A percentile compares a stretch with the other conserved stretches of the same genome.
Evolutionary conservation across 2,113 vertebrate genomes (phyloP).

Genomic region (human (Homo sapiens)): GRCh38 chr16:49537001-49537500

Average conservation of each 20-base stretch:
- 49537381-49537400: fast-evolving
- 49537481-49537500: not conserved
- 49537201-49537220: not conserved
- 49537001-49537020: not conserved
- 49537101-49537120: not conserved
- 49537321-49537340: not conserved
- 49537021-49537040: not conserved
- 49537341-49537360: too few relatives aligned
- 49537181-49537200: not conserved
- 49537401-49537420: not conserved
- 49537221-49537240: not conserved
- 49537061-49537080: not conserved
- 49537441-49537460: not conserved
- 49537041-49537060: fast-evolving
- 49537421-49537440: not conserved
- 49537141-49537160: not conserved
- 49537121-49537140: not conserved
- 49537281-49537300: not conserved
- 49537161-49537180: not conserved
- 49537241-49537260: fast-evolving
- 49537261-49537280: not conserved
- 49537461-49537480: not conserved
- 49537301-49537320: not conserved
- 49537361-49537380: fast-evolving
- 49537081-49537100: not conserved